A percentile compares a stretch with the other conserved stretches of the same genome.
These are phyloP conservation scores for Steinernema hermaphroditum DNA, from an alignment of 2,888 invertebrate genomes.

Conservation along the genomic window DNA sequence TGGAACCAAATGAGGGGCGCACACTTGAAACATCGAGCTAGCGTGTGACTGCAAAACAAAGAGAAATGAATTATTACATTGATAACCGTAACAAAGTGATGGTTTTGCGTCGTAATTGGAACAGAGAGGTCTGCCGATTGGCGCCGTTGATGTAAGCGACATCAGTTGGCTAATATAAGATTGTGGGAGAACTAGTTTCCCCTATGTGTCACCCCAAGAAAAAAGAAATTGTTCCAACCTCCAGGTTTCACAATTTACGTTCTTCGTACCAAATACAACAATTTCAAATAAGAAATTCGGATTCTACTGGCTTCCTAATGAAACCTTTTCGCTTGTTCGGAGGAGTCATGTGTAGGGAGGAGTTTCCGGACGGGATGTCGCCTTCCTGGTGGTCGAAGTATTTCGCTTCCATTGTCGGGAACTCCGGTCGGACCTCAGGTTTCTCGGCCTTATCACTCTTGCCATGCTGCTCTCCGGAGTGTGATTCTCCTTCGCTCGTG, in stretches of 20 bases:
- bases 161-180: too few species aligned
- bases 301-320: neutral
- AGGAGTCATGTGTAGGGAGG: neutral
- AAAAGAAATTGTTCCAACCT: too few species aligned
- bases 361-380: constrained; percentile 8
- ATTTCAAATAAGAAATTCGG: constrained; percentile 9
- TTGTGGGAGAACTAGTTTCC: too few species aligned
- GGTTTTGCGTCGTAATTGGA: constrained; percentile 6
- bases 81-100: constrained; percentile 7
- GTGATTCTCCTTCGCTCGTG: neutral
- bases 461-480: neutral
- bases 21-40: constrained; percentile 6
- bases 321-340: constrained; percentile 19
- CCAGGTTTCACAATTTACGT: too few species aligned
- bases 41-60: constrained; percentile 25
- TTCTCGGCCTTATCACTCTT: neutral
- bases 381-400: constrained; percentile 10
- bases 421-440: neutral
- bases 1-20: constrained; percentile 23
- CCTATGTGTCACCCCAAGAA: neutral
- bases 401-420: neutral
- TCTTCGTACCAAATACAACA: too few species aligned
- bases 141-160: too few species aligned
- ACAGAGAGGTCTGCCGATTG: neutral
- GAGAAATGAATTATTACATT: constrained; percentile 4